A percentile compares a stretch with the other conserved stretches of the same genome.
Evolutionary conservation across 2,113 vertebrate species (phyloP).

Genomic region (Brachyhypopomus occidentalis): DNA sequence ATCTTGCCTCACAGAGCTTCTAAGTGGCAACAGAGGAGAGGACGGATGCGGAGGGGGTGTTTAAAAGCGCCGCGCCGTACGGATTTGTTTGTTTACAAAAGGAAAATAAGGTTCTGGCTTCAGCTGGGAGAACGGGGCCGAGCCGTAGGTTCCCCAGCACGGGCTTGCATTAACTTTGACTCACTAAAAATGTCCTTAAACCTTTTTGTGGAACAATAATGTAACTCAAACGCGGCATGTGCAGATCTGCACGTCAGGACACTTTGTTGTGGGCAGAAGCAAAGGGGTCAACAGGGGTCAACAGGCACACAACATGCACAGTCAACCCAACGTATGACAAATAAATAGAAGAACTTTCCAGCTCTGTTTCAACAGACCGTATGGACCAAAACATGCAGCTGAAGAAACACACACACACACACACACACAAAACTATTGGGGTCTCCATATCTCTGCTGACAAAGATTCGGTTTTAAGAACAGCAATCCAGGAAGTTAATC

Average conservation of each 20-base stretch:
- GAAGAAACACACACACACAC: background rate
- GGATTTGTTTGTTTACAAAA: conserved; percentile 28
- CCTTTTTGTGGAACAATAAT: background rate
- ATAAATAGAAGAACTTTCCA: background rate
- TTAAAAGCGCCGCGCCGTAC: background rate
- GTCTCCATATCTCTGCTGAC: conserved; percentile 1
- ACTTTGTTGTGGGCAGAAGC: background rate
- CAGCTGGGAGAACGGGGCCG: background rate
- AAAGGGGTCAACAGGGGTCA: background rate
- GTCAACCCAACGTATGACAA: background rate
- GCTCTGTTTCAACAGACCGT: background rate
- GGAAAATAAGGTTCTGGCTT: background rate
- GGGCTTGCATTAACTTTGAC: background rate
- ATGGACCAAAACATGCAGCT: conserved; percentile 13
- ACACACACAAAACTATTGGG: background rate
- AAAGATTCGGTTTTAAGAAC: background rate
- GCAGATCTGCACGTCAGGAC: background rate
- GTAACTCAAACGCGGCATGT: too few species aligned
- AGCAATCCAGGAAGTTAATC: conserved; percentile 16
- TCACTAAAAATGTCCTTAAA: too few species aligned
- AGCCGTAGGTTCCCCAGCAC: background rate
- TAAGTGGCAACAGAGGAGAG: background rate
- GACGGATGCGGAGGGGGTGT: background rate
- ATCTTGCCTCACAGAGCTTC: background rate
- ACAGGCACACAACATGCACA: background rate